These are phyloP conservation scores for Aphidius ervi DNA, from an alignment of 1,140 invertebrate species.

Conservation along the genomic window DNA sequence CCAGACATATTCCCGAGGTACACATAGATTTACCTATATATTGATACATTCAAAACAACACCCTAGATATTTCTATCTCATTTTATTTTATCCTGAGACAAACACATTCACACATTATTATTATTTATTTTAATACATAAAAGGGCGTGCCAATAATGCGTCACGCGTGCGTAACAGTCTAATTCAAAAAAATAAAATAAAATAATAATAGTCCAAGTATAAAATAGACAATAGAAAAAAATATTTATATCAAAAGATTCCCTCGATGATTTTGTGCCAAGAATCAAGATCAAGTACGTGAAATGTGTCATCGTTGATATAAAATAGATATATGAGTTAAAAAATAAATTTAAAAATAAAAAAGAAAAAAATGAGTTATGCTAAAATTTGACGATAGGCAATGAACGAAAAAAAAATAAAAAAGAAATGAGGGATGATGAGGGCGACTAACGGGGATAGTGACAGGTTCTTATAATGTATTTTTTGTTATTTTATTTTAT, in stretches of 20 bases:
- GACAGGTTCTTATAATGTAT: slow-evolving; percentile 51
- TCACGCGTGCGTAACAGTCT: slow-evolving; percentile 14
- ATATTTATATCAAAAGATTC: too few species aligned
- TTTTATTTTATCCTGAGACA: too few species aligned
- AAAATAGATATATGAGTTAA: not conserved
- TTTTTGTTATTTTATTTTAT: slow-evolving; percentile 32
- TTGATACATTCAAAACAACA: not conserved
- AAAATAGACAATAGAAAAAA: too few species aligned
- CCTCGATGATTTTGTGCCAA: too few species aligned
- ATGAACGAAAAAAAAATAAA: not conserved
- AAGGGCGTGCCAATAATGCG: slow-evolving; percentile 20
- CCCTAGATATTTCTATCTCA: too few species aligned
- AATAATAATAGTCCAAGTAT: too few species aligned
- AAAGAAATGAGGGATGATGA: not conserved
- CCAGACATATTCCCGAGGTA: slow-evolving; percentile 10
- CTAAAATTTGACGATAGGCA: too few species aligned
- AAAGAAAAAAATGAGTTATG: not conserved
- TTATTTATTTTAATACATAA: slow-evolving; percentile 4
- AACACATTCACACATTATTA: slow-evolving; percentile 1
- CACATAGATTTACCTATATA: slow-evolving; percentile 11
- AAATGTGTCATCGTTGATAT: not conserved
- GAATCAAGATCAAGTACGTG: not conserved
- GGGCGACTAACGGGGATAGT: not conserved
- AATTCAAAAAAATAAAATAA: too few species aligned
- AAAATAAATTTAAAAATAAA: not conserved